A percentile compares a stretch with the other conserved stretches of the same genome.
Evolutionary conservation across 2,113 vertebrate species (phyloP).

Genomic region (Todiramphus saurophagus): DNA sequence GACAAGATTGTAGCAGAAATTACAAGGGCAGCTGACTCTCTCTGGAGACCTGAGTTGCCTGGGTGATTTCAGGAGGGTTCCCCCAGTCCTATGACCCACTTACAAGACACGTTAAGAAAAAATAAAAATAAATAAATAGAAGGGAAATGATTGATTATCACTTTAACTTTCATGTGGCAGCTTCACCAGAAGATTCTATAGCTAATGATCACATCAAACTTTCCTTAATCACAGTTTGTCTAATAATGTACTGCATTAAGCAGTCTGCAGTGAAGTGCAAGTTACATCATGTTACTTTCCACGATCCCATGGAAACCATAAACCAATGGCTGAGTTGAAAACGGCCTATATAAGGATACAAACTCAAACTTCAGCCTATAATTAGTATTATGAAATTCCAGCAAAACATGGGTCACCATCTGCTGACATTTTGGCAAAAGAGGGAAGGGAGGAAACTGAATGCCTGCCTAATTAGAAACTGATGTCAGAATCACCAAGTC

Average conservation of each 20-base stretch:
- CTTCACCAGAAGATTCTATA: not conserved
- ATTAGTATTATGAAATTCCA: slow-evolving; percentile 28
- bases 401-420: slow-evolving; percentile 22
- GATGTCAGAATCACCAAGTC: not conserved
- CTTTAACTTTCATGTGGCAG: not conserved
- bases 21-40: not conserved
- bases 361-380: slow-evolving; percentile 21
- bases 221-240: not conserved
- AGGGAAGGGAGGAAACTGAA: not conserved
- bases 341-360: not conserved
- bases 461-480: slow-evolving; percentile 3
- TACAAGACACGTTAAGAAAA: not conserved
- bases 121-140: not conserved
- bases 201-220: not conserved
- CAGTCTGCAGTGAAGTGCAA: not conserved
- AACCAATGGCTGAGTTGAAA: not conserved
- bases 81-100: not conserved
- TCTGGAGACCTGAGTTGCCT: not conserved
- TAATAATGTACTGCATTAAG: not conserved
- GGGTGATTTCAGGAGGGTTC: not conserved
- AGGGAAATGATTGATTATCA: not conserved
- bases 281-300: slow-evolving; percentile 11
- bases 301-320: slow-evolving; percentile 15
- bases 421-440: slow-evolving; percentile 31
- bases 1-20: not conserved